phyloP scores from a whole-genome alignment of 2,888 invertebrate genomes.

The Trichacis sp. region DNA sequence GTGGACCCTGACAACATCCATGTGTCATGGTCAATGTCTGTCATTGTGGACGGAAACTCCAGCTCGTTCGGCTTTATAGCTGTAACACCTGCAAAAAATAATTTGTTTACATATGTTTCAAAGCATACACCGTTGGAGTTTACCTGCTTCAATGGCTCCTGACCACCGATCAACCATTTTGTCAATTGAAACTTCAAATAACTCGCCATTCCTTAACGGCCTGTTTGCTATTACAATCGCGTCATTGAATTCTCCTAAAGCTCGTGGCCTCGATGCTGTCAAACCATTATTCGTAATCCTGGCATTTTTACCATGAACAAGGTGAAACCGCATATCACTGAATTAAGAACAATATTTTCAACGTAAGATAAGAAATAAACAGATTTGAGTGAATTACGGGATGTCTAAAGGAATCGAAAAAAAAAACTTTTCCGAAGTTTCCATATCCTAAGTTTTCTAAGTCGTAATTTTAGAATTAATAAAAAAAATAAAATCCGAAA shows the following conservation, averaged over 20 bases:
- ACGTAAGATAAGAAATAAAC: not conserved
- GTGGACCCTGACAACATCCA: conserved; percentile 94
- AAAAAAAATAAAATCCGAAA: not conserved
- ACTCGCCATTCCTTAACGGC: conserved; percentile 87
- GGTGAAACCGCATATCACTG: conserved; percentile 88
- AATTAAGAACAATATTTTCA: conserved; percentile 9
- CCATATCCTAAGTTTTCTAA: no score
- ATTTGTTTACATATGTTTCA: no score
- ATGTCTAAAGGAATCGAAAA: not conserved
- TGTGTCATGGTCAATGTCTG: conserved; percentile 90
- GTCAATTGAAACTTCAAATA: conserved; percentile 92
- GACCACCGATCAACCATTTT: conserved; percentile 94
- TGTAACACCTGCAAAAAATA: conserved; percentile 46
- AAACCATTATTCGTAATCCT: conserved; percentile 85
- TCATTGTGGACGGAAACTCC: conserved; percentile 89
- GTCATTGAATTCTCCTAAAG: conserved; percentile 93
- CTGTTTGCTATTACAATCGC: conserved; percentile 93
- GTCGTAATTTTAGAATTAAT: no score
- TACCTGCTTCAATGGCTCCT: conserved; percentile 90
- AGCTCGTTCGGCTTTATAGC: conserved; percentile 82
- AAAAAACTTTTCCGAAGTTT: not conserved
- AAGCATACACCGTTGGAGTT: conserved; percentile 22
- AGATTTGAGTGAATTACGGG: not conserved
- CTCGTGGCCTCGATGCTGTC: conserved; percentile 87
- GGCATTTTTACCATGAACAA: conserved; percentile 90